phyloP scores from a whole-genome alignment of 2,888 invertebrate species.

The Aradus depressus region DNA sequence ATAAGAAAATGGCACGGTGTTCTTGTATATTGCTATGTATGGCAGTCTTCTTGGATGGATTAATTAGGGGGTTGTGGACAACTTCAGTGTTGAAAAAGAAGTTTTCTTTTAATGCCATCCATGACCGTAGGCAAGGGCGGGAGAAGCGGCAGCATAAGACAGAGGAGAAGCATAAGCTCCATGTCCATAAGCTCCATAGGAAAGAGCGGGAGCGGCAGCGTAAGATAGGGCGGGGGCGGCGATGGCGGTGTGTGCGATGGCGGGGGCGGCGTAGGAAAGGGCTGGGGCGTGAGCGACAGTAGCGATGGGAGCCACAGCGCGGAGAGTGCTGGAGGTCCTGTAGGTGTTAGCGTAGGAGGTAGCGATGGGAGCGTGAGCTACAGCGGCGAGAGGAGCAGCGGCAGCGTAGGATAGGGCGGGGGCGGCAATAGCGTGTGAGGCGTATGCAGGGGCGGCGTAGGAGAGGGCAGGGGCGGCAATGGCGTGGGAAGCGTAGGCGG shows the following conservation, averaged over 20 bases:
- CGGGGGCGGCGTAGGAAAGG: conserved; percentile 11
- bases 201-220: too few species aligned
- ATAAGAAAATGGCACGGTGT: too few species aligned
- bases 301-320: conserved; percentile 19
- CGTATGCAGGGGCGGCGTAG: conserved; percentile 35
- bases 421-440: conserved; percentile 28
- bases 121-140: too few species aligned
- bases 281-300: conserved; percentile 36
- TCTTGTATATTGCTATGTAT: too few species aligned
- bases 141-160: too few species aligned
- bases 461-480: conserved; percentile 30
- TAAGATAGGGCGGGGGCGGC: conserved; percentile 20
- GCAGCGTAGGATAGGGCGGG: conserved; percentile 18
- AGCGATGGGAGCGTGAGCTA: conserved; percentile 8
- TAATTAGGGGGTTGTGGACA: too few species aligned
- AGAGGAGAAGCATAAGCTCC: too few species aligned
- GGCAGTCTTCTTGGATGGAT: too few species aligned
- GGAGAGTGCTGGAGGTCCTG: conserved; percentile 2
- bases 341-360: conserved; percentile 10
- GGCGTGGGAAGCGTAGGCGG: conserved; percentile 35
- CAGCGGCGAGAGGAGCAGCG: conserved; percentile 13
- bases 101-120: too few species aligned
- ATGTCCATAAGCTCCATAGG: too few species aligned
- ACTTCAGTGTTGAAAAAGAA: too few species aligned
- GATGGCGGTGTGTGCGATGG: too few species aligned